Base-by-base conservation (phyloP, 2,797 vertebrate species). In the Myotis vivesi region DNA sequence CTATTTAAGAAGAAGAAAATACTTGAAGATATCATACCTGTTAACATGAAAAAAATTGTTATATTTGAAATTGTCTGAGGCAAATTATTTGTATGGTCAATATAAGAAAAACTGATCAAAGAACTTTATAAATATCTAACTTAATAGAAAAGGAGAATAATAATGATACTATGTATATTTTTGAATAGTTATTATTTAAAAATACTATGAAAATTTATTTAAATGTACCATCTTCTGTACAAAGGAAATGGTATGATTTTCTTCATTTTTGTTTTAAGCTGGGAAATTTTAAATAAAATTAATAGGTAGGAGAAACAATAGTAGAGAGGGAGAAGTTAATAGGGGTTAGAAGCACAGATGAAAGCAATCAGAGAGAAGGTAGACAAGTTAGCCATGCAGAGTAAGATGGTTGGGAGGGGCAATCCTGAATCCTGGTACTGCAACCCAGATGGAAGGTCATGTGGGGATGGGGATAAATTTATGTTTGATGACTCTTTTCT, bases 331-430 rank as follows among this genome's bases (percentile, higher is more conserved):
- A 69, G 9, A 72, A 44, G 41, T 33, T 15, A 90, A 44, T 0
- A 19, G 19, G 4, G 1, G 0, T 92, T 75, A 53, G 23, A 83
- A 11, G 8, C 1, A 55, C 4, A 55, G 1, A 11, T 75, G 28
- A 81, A 87, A 69, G 36, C 8, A 36, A 25, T n/a, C 36, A 17
- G 22, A 41, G 11, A 77, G 20, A 66, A 28, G 33, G 20, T 2
- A 80, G 69, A 64, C 11, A 89, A 17, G 28, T 36, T 9, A 36
- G 9, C 3, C 23, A 46, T 83, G 3, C 28, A 19, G 7, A 25
- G 17, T 28, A 57, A 51, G 11, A 38, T 17, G 19, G 11, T 0
- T 0, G 17, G 1, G 0, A 49, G 0, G 1, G 0, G 57, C 0
- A 5, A 8, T 23, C 8, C 7, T 51, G 12, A 13, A 38, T 13